phyloP scores from a whole-genome alignment of 2,888 invertebrate genomes.

The Drosophila nr. medialis region DNA sequence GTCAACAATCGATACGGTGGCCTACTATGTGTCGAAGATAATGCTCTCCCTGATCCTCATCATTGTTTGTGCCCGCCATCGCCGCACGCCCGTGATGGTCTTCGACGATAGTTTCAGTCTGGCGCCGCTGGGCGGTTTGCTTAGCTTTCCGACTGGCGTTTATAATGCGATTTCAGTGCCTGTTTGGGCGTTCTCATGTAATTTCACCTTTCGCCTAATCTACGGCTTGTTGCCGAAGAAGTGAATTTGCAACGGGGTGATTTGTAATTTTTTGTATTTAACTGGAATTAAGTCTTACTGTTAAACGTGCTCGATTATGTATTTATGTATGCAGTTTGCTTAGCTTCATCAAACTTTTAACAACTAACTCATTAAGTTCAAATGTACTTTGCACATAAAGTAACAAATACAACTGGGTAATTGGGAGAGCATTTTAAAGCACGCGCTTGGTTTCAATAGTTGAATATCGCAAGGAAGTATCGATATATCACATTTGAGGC shows the following conservation, averaged over 20 bases:
- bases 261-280: constrained; percentile 23
- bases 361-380: constrained; percentile 21
- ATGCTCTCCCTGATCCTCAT: constrained; percentile 83
- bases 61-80: constrained; percentile 84
- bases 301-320: constrained; percentile 46
- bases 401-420: neutral
- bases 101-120: constrained; percentile 85
- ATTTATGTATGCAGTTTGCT: constrained; percentile 20
- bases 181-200: constrained; percentile 86
- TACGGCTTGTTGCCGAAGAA: constrained; percentile 67
- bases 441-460: constrained; percentile 9
- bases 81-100: constrained; percentile 85
- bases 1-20: constrained; percentile 70
- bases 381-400: constrained; percentile 27
- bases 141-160: constrained; percentile 86
- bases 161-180: constrained; percentile 86
- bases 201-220: constrained; percentile 83
- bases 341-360: constrained; percentile 35
- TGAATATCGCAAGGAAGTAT: neutral
- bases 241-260: constrained; percentile 9
- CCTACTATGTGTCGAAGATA: constrained; percentile 83
- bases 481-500: neutral
- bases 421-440: constrained; percentile 7
- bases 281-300: constrained; percentile 28
- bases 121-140: constrained; percentile 85